These are phyloP conservation scores for Apocheima hispidaria DNA, from an alignment of 2,888 invertebrate genomes.

Conservation along the genomic window DNA sequence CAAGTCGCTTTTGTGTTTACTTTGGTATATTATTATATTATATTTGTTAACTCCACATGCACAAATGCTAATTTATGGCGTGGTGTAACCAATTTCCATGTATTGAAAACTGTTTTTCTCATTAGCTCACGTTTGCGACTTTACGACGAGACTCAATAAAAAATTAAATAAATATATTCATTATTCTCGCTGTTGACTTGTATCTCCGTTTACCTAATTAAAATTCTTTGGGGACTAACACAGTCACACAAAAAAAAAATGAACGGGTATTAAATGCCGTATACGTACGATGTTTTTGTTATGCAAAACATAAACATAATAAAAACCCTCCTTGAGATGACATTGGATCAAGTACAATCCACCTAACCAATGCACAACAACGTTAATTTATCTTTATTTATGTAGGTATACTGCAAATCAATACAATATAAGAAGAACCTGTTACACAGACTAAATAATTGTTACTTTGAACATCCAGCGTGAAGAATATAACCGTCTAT, in stretches of 20 bases:
- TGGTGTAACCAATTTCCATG: conserved; percentile 13
- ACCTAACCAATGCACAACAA: conserved; percentile 35
- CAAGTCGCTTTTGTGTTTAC: background rate
- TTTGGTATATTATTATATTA: background rate
- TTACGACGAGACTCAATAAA: conserved; percentile 14
- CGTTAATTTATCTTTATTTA: conserved; percentile 20
- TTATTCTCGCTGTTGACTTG: conserved; percentile 11
- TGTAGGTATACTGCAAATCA: conserved; percentile 10
- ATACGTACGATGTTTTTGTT: conserved; percentile 25
- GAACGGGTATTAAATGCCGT: conserved; percentile 34
- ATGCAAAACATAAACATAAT: conserved; percentile 34
- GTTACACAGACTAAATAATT: background rate
- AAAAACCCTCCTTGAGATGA: conserved; percentile 41
- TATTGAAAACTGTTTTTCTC: conserved; percentile 15
- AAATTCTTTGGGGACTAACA: conserved; percentile 25
- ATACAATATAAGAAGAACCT: conserved; percentile 3
- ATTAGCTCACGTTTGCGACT: conserved; percentile 1
- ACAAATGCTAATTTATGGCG: conserved; percentile 8
- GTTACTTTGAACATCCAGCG: background rate
- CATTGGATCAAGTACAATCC: conserved; percentile 42
- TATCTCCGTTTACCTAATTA: conserved; percentile 27
- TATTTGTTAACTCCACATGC: conserved; percentile 1
- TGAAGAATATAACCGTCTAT: background rate
- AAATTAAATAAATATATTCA: too few species aligned
- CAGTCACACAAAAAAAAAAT: conserved; percentile 31